Evolutionary conservation across 1,140 invertebrate genomes (phyloP).

Genomic region (Lerema accius): DNA sequence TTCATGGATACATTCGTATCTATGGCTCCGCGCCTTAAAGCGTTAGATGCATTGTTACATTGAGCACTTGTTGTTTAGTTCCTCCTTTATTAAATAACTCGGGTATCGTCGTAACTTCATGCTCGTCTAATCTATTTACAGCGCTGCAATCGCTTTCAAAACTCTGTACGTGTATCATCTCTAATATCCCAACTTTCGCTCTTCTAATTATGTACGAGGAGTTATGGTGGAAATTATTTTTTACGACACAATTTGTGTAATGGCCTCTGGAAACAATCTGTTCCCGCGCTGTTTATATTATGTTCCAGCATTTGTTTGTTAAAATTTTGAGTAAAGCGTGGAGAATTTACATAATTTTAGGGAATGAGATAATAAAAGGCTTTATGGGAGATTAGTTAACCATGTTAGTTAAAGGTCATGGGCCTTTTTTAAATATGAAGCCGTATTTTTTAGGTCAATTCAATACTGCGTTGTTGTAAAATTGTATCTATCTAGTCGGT

Average conservation of each 20-base stretch:
- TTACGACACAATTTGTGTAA: constrained; percentile 35
- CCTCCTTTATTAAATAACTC: too few species aligned
- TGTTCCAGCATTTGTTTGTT: constrained; percentile 30
- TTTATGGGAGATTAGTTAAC: constrained; percentile 31
- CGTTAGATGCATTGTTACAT: too few species aligned
- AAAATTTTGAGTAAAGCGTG: constrained; percentile 24
- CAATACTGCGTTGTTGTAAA: too few species aligned
- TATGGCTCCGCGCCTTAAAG: too few species aligned
- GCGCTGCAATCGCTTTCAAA: neutral
- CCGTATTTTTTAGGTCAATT: neutral
- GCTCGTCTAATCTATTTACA: neutral
- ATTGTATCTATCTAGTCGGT: too few species aligned
- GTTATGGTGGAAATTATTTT: constrained; percentile 29
- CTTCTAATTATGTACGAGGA: constrained; percentile 31
- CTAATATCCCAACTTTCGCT: constrained; percentile 21
- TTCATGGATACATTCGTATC: too few species aligned
- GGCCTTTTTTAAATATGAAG: neutral
- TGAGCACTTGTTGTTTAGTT: too few species aligned
- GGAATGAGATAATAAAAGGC: constrained; percentile 29
- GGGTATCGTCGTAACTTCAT: too few species aligned
- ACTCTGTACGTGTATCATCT: constrained; percentile 15
- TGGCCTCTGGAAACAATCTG: constrained; percentile 30
- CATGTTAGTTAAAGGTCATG: constrained; percentile 2
- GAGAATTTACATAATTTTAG: constrained; percentile 30
- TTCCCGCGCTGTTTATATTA: constrained; percentile 31